Evolutionary conservation across 2,113 vertebrate species (phyloP), one percentile per base, ranked within the genome.

Genomic region (Chloropsis hardwickii): DNA sequence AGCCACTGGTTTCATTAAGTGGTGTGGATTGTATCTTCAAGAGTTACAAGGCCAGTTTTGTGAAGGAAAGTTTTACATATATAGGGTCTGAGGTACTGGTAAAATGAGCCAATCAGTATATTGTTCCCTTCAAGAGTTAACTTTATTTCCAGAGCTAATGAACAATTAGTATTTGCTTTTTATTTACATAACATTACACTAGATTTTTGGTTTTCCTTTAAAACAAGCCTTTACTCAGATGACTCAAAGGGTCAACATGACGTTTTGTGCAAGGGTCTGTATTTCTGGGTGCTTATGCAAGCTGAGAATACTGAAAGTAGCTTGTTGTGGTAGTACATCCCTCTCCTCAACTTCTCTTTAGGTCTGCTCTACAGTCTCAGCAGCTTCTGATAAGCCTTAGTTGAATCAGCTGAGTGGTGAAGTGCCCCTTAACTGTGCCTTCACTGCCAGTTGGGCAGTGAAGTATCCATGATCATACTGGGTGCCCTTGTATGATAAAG

Each of bases 211-310:
- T 73, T 80, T 93, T 80, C 40, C 17, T n/a, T 81, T 65, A 40
- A 88, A 81, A 56, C 27, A 77, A 73, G 6, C 40, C 23, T 61
- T 74, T 62, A 47, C 39, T 69, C 53, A 40, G 23, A 58, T 54
- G 23, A 51, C 14, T 60, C n/a, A 88, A 62, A 66, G 12, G 11
- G 27, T 70, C 56, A 73, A 20, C 16, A 22, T 4, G 11, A 11
- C 42, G 87, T 56, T 71, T 95, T 58, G 56, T 90, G 64, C 44
- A 66, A 62, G 15, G 7, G 28, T 56, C 39, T 88, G 25, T 42
- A 15, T 80, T 93, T 94, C 56, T 92, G 33, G 5, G 22, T 54
- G 78, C 50, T 87, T 69, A 19, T 40, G 17, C 35, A 90, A 94
- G 47, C 87, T 25, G 11, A 83, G 95, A 83, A 61, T 73, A 56